Evolutionary conservation across 2,113 vertebrate genomes (phyloP), one percentile per base, ranked within the genome.

Genomic region (Neofelis nebulosa): DNA sequence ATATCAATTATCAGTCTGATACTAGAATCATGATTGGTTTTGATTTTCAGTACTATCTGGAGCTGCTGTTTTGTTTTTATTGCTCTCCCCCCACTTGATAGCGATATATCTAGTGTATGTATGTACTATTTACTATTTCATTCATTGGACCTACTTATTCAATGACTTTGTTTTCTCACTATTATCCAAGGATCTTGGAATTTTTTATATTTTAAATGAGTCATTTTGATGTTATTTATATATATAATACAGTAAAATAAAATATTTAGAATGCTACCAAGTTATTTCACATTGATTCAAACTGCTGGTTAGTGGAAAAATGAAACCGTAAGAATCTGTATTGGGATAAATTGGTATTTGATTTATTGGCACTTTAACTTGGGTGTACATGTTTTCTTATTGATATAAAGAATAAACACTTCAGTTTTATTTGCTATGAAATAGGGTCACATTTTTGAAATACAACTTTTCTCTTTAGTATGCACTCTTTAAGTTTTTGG

Each of bases 381-480:
- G 81, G 78, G 38, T 33, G 23, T 83, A 82, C 5, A 57, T 94
- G 76, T 84, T 89, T 93, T 95, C 61, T 92, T 92, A 93, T 0
- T 92, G 52, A 45, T 78, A 95, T 94, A 95, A 96, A 45, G 27
- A 31, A 13, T 87, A 98, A 97, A 63, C 97, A 98, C 91, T 97
- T 98, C 96, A 98, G 76, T 97, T 96, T 96, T 95, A 98, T 96
- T 97, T 98, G 97, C 91, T 98, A 87, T 95, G 45, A 91, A 98
- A 25, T 91, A 71, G 85, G 21, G 93, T 96, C 38, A 94, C 45
- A 76, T 93, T 94, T 98, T 96, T 93, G 31, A 50, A 36, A 93
- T 98, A 89, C 97, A 95, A 18, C 84, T 90, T 98, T 97, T 78
- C 11, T 66, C n/a, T 95, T 79, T 95, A 98, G 84, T 94, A 55